Base-by-base conservation (phyloP, 2,888 invertebrate genomes). In the Agrotis ipsilon region DNA sequence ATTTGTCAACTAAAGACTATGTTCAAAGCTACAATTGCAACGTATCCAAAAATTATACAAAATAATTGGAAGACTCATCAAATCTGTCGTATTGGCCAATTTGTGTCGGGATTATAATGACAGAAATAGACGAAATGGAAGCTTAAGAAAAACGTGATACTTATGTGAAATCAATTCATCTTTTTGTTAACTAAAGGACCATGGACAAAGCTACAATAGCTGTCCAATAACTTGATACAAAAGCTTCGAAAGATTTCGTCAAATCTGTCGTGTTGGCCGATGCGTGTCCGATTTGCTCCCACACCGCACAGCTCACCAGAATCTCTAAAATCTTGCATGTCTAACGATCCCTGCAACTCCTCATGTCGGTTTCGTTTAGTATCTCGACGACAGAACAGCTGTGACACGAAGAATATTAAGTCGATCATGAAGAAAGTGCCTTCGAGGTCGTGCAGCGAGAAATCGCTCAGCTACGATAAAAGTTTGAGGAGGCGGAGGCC, bases 261-360 rank as follows among this genome's bases (percentile, higher is more conserved):
- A 66, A 51, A 73, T 68, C 39, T 74, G 73, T 67, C 66, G 68
- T 52, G 66, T 62, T 59, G 61, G 83, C 88, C 81, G 80, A 94
- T 95, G 94, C 92, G 92, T 67, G 95, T 96, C 48, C 92, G 90
- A 24, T 96, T 96, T 71, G 95, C 94, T 18, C 94, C 93, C 11
- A 93, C 94, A 14, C 94, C 95, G 3, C 80, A 86, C 54, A 90
- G 89, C 60, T 93, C 94, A 3, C 89, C 91, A 1, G 91, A 92
- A 67, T 88, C 87, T 49, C 46, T 75, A 46, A 78, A 76, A 6
- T 74, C 81, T 67, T 79, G 72, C 71, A 74, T 69, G 55, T 84
- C 76, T 67, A 72, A 61, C 60, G 72, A 66, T 14, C 83, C 85
- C 52, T 80, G 82, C 62, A 72, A 79, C 62, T 81, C 80, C 62